Conservation (phyloP, 2,888 invertebrate species). For the Shargacucullia verbasci region DNA sequence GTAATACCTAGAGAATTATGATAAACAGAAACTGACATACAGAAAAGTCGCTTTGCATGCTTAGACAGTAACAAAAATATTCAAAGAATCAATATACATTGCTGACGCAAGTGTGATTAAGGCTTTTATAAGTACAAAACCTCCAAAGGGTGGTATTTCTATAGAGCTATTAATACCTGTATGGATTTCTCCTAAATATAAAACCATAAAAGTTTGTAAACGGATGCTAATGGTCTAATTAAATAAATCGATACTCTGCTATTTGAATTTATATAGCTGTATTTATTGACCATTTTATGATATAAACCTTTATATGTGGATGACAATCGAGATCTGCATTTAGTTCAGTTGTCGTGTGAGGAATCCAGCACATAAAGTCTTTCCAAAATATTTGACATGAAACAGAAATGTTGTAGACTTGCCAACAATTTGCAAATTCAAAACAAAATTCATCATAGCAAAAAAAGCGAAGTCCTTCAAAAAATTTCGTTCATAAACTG, state of each 20-base stretch:
- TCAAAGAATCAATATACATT: slow-evolving; percentile 7
- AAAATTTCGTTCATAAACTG: too few species aligned
- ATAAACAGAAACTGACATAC: too few species aligned
- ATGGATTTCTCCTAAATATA: slow-evolving; percentile 4
- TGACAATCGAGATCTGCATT: slow-evolving; percentile 6
- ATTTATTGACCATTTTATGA: slow-evolving; percentile 3
- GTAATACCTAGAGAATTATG: too few species aligned
- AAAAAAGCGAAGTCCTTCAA: too few species aligned
- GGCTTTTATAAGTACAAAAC: slow-evolving; percentile 6
- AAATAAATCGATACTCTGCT: too few species aligned
- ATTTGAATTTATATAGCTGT: not conserved
- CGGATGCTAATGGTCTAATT: too few species aligned
- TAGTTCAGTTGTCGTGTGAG: slow-evolving; percentile 1
- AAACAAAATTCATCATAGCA: too few species aligned
- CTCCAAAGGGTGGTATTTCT: slow-evolving; percentile 23
- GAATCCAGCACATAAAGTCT: slow-evolving; percentile 7
- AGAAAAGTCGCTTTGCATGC: too few species aligned
- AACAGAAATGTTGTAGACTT: slow-evolving; percentile 23
- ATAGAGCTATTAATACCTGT: slow-evolving; percentile 6
- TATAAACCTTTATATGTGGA: not conserved
- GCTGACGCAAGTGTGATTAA: not conserved
- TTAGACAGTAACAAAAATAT: too few species aligned
- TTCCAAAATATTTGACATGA: slow-evolving; percentile 1
- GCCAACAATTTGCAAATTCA: slow-evolving; percentile 25
- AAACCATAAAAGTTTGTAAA: slow-evolving; percentile 4